Evolutionary conservation across 2,797 vertebrate genomes (phyloP), one percentile per base, ranked within the genome.

Genomic region (Cyprinella venusta): DNA sequence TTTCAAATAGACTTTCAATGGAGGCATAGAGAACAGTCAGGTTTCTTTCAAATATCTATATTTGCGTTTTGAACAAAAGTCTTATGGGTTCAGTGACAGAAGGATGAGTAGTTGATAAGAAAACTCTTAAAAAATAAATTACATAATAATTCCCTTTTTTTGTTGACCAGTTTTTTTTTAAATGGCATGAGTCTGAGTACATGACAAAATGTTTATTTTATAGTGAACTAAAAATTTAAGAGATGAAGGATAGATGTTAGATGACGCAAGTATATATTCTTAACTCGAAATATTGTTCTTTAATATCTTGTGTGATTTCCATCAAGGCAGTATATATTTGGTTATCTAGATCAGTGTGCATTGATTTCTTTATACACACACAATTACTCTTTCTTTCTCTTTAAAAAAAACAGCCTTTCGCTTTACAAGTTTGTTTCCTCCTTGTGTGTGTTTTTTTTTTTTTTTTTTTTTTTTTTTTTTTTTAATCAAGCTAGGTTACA

Each of bases 401-500:
- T 48, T 15, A 45, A 76, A 40, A n/a, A 45, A 24, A n/a, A 1
- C 33, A 65, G 18, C 5, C 64, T 61, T 59, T 40, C 30, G 69
- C 7, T 59, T 65, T 69, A 59, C 21, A 82, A 75, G 64, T 83
- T 86, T 65, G 42, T 76, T 64, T 69, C 70, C 40, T 42, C 13
- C 64, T 83, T 76, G 24, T 33, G 30, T 33, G 30, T 30, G 30
- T 30, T 1, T 30, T 30, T n/a, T n/a, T n/a, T n/a, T n/a, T n/a
- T n/a, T n/a, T n/a, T n/a, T n/a, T n/a, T n/a, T n/a, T 2, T 33
- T 33, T 33, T 33, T 33, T 36, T 36, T 36, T 76, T 72, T 69
- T 70, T 80, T 80, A 74, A 78, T 76, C 52, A 76, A 61, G 21
- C 61, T 50, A 38, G 42, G 80, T 86, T 86, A 79, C 85, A 68